Evolutionary conservation across 2,797 vertebrate genomes (phyloP), one percentile per base, ranked within the genome.

Genomic region (Telmatherina bonti): DNA sequence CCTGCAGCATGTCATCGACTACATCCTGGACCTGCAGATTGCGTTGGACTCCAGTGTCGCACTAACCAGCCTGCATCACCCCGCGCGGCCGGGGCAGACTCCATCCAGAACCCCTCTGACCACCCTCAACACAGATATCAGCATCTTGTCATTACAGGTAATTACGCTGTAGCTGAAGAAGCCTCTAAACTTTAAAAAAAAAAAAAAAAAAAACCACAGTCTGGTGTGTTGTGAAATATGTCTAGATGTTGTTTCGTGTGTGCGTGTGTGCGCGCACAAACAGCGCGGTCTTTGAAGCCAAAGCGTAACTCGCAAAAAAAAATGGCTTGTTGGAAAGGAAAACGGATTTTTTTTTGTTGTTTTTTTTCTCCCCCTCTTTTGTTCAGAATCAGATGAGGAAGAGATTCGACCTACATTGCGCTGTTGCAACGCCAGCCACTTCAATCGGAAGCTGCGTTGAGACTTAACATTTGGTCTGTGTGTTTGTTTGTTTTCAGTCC

Each of bases 1-100:
- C 94, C 93, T 99, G 91, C 98, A 99, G 95, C 98, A 99, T 89
- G 98, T 99, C 86, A 99, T 99, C 90, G 98, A 99, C 87, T 99
- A 99, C 93, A 99, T 99, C 86, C 91, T 99, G 93, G 97, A 99
- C 95, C 96, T 99, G 95, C 98, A 99, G 95, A 95, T 98, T 83
- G 97, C 98, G 55, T 93, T 99, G 84, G 98, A 99, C 94, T 97
- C 97, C 43, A 96, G 96, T 85, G 96, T 97, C 78, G 94, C 91
- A 51, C 95, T 97, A 16, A 97, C 94, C 89, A 96, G 93, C 83
- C 95, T 97, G 74, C 96, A 98, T 90, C 97, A 96, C 89, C 94
- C 93, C 7, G 67, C 89, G 76, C 93, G 93, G 85, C 90, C 92
- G 79, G 93, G 90, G 72, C 94, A 94, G 86, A 88, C 93, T 58